Evolutionary conservation across 2,888 invertebrate genomes (phyloP), one percentile per base, ranked within the genome.

Genomic region (Hypolimnas misippus): DNA sequence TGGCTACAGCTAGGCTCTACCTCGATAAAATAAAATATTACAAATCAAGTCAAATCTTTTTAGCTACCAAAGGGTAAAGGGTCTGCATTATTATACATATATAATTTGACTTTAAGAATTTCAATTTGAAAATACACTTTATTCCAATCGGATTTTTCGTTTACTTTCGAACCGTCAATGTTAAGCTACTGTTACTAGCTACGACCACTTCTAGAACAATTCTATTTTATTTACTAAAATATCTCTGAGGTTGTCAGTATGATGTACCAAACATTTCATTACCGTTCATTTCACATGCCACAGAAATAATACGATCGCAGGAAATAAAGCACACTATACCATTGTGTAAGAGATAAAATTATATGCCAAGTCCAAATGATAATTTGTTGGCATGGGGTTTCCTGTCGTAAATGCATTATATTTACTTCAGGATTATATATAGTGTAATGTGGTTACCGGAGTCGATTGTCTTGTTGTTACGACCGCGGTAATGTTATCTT

Each of bases 401-500:
- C 63, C 63, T 49, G 63, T 69, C 66, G 60, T 70, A 65, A 72
- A 68, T 29, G n/a, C 29, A 58, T 52, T n/a, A n/a, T 50, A 54
- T 63, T 58, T 53, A 56, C 57, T 63, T 57, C 25, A 10, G 4
- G 17, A 51, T n/a, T 60, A 57, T 40, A 63, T 51, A 40, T 33
- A 56, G 56, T 42, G 53, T 40, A 56, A 29, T 62, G 67, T 49
- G 64, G 64, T 67, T 69, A 57, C 44, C 52, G 16, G 46, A 61
- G 55, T 64, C 59, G 53, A 66, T 63, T 65, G 67, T 65, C 68
- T 57, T 66, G 58, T 33, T 61, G 54, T 50, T 55, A 63, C 59
- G 60, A 65, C 70, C 63, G 62, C 68, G 61, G 69, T 69, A 67
- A 72, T 62, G 60, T 52, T 65, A 70, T 62, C 65, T 58, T 53